Conservation (phyloP, 1,140 invertebrate species). For the Pseudomyrmex gracilis region DNA sequence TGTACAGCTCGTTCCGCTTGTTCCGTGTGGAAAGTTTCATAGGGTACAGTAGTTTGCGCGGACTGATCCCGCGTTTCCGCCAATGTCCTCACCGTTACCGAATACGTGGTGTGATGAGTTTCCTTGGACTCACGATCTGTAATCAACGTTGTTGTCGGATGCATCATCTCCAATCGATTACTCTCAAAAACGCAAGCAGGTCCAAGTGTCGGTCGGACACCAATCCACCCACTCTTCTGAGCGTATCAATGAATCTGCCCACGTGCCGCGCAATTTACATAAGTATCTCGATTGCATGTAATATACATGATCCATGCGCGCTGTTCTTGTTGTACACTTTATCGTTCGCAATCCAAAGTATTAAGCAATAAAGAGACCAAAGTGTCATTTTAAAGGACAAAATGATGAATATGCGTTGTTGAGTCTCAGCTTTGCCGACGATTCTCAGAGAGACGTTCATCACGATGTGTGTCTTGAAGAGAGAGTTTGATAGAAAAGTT, state of each 20-base stretch:
- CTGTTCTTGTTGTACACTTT: neutral
- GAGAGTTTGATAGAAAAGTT: constrained; percentile 59
- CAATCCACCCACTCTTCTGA: neutral
- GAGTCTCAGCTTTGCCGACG: neutral
- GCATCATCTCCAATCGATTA: constrained; percentile 67
- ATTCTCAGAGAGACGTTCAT: neutral
- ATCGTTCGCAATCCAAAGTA: neutral
- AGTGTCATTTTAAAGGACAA: neutral
- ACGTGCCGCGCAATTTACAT: constrained; percentile 32
- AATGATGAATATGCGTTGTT: neutral
- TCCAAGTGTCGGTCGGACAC: neutral
- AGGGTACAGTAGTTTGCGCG: constrained; percentile 73
- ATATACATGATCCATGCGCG: neutral
- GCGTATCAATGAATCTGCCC: constrained; percentile 32
- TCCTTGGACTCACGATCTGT: constrained; percentile 80
- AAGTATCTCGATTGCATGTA: constrained; percentile 17
- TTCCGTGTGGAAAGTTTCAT: constrained; percentile 70
- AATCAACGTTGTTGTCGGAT: constrained; percentile 77
- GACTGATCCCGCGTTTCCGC: constrained; percentile 74
- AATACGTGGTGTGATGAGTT: constrained; percentile 64
- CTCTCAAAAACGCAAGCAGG: neutral
- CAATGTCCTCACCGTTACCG: constrained; percentile 41
- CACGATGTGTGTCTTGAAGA: constrained; percentile 22
- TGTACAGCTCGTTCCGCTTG: constrained; percentile 86
- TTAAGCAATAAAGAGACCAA: neutral